Evolutionary conservation across 2,797 vertebrate species (phyloP).

Genomic region (Micrastur ruficollis): DNA sequence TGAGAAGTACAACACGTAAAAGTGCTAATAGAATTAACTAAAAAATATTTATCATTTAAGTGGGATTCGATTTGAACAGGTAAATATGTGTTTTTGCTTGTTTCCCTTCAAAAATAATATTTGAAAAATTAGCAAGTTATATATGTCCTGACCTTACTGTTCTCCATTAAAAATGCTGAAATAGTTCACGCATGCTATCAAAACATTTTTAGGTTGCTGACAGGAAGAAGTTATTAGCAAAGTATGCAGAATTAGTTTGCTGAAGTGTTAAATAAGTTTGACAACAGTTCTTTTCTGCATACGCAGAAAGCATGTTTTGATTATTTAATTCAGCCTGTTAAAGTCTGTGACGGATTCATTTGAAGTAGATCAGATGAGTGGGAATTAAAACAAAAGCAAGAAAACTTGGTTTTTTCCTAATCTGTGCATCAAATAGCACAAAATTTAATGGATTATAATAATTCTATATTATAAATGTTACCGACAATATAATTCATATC

Average conservation of each 20-base stretch:
- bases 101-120: not conserved
- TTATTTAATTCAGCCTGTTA: not conserved
- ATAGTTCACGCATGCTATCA: not conserved
- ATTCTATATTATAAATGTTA: not conserved
- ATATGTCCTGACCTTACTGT: not conserved
- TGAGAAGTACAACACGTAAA: not conserved
- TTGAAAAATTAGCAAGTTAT: not conserved
- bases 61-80: not conserved
- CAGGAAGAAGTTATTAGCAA: not conserved
- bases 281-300: not conserved
- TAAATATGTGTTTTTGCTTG: accelerated
- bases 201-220: not conserved
- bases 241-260: not conserved
- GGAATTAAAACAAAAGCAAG: not conserved
- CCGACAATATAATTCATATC: not conserved
- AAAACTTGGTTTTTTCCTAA: not conserved
- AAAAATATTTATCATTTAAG: not conserved
- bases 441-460: not conserved
- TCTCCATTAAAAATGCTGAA: not conserved
- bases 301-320: not conserved
- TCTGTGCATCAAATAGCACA: not conserved
- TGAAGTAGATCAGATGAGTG: not conserved
- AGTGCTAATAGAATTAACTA: not conserved
- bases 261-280: not conserved
- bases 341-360: not conserved